Evolutionary conservation across 2,888 invertebrate genomes (phyloP).

Genomic region (Noctua janthina): DNA sequence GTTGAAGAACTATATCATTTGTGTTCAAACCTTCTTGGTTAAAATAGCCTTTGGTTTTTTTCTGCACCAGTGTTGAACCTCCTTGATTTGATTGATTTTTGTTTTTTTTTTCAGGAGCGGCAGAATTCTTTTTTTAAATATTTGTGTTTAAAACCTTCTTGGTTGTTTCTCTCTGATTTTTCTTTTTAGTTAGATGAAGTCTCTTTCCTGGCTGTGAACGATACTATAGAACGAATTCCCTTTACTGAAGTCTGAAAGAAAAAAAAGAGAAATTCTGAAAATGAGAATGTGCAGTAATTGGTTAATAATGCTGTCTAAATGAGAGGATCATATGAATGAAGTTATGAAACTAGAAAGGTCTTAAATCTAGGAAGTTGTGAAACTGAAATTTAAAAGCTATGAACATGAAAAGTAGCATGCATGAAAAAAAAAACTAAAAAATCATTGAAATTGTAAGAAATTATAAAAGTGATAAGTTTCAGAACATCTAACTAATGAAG

Average conservation of each 20-base stretch:
- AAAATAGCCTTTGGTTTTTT: background rate
- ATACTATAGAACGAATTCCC: constrained; percentile 96
- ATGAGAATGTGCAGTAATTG: constrained; percentile 49
- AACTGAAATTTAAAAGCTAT: background rate
- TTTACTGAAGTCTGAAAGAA: constrained; percentile 95
- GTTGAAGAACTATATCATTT: background rate
- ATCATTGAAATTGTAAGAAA: too few relatives aligned
- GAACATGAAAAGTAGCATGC: background rate
- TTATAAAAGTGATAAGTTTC: too few relatives aligned
- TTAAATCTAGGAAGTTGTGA: background rate
- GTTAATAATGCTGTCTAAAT: constrained; percentile 36
- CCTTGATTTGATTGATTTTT: background rate
- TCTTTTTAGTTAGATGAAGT: constrained; percentile 72
- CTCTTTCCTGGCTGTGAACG: constrained; percentile 94
- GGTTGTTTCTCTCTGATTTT: background rate
- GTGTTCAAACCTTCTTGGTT: background rate
- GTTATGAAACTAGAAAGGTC: background rate
- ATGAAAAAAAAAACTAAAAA: background rate
- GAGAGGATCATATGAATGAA: constrained; percentile 12
- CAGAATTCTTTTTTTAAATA: background rate
- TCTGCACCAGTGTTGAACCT: background rate
- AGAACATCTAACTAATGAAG: too few relatives aligned
- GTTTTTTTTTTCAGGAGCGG: background rate
- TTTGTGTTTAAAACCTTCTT: constrained; percentile 10
- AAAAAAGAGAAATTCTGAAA: constrained; percentile 64